Percentiles rank a stretch among this genome's conserved stretches.
Evolutionary conservation across 2,797 vertebrate genomes (phyloP).

Genomic region (Cynodonichthys magdalenae): DNA sequence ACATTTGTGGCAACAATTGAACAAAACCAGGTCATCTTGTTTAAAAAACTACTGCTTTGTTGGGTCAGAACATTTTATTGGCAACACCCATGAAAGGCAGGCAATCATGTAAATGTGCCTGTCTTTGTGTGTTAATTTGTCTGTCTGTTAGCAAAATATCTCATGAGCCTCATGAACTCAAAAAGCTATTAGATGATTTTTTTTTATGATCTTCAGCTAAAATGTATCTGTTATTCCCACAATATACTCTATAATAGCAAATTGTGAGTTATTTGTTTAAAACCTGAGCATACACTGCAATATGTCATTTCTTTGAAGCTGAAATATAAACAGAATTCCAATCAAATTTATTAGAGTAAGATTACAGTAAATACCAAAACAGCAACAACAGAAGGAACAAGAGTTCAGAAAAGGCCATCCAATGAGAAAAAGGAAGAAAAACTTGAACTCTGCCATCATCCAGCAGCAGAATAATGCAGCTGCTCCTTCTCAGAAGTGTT

Average conservation of each 20-base stretch:
- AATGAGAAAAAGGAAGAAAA: conserved; percentile 29
- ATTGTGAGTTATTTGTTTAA: too few relatives aligned
- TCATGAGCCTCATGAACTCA: background rate
- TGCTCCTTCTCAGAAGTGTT: conserved; percentile 65
- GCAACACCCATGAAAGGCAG: background rate
- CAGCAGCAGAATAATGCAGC: conserved; percentile 60
- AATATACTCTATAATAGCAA: too few relatives aligned
- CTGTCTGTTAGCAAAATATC: too few relatives aligned
- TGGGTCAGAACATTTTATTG: background rate
- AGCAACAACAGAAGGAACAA: conserved; percentile 14
- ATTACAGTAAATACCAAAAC: conserved; percentile 15
- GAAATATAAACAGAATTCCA: background rate
- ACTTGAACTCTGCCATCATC: conserved; percentile 54
- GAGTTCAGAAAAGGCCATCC: conserved; percentile 20
- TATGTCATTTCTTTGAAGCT: too few relatives aligned
- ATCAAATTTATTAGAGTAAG: conserved; percentile 56
- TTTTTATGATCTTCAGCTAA: too few relatives aligned
- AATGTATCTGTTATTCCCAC: too few relatives aligned
- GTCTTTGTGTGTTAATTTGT: too few relatives aligned
- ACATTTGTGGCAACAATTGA: conserved; percentile 23
- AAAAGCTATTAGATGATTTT: too few relatives aligned
- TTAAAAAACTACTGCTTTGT: conserved; percentile 3
- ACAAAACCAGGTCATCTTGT: conserved; percentile 5
- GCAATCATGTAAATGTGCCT: too few relatives aligned
- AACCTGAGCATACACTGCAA: too few relatives aligned